Evolutionary conservation across 2,797 vertebrate genomes (phyloP), one percentile per base, ranked within the genome.

Genomic region (Fundulus diaphanus): DNA sequence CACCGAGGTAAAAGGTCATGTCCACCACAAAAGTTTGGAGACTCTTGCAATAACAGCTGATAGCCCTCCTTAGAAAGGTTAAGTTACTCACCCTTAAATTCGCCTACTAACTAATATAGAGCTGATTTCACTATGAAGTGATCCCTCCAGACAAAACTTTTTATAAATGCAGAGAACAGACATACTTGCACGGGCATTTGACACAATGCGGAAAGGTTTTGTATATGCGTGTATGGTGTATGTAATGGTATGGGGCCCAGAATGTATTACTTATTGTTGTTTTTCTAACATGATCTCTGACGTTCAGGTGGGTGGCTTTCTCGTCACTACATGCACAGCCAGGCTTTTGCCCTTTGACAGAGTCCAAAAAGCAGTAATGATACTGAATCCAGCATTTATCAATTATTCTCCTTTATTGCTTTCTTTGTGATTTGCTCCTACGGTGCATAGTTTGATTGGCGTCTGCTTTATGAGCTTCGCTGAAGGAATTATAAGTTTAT

Each of bases 361-460:
- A 44, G 16, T 48, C 46, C 12, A 40, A 65, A 65, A 40, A 65
- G 35, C 35, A 65, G 24, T n/a, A 65, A 65, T 65, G 40, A 65
- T 24, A 65, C 12, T 11, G 20, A 63, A 7, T 35, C 33, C 4
- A 5, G 59, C 18, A 16, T 33, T 63, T 20, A 63, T 63, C 8
- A 35, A 24, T 9, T 11, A 3, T 51, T 67, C 8, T 35, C 12
- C 22, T 77, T 66, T 72, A 22, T 46, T 18, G 29, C 49, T 69
- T 48, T 42, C 65, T 51, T 29, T 72, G 40, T 72, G 52, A 78
- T 72, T 65, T 40, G 18, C 48, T 70, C 42, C 51, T 35, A 40
- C 49, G 44, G 33, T 29, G 24, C 33, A 16, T 44, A 22, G 54
- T 61, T 76, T 40, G 67, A 61, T n/a, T 57, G 22, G 29, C 16